A percentile compares a stretch with the other conserved stretches of the same genome.
phyloP scores from a whole-genome alignment of 2,113 vertebrate genomes.

The Sylvia atricapilla region DNA sequence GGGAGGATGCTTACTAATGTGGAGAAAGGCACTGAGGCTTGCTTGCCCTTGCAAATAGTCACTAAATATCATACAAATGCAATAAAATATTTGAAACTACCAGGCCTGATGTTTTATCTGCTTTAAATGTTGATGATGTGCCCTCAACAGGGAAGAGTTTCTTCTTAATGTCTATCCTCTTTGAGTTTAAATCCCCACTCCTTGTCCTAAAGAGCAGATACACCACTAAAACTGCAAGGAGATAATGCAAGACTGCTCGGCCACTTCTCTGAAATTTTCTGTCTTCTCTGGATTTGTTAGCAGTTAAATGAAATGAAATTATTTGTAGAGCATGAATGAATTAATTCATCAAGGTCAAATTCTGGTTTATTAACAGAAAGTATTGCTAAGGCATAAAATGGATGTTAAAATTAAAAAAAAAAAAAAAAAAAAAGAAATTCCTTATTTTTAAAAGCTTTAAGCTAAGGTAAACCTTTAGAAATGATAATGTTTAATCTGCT shows the following conservation, averaged over 20 bases:
- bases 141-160: background rate
- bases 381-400: background rate
- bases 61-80: background rate
- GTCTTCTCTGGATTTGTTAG: background rate
- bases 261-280: background rate
- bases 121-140: background rate
- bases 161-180: background rate
- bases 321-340: background rate
- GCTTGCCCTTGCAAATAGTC: background rate
- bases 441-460: background rate
- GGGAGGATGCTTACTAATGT: background rate
- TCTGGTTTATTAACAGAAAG: background rate
- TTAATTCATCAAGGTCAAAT: background rate
- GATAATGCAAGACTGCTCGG: background rate
- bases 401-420: background rate
- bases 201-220: background rate
- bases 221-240: background rate
- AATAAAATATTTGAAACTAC: background rate
- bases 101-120: background rate
- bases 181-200: background rate
- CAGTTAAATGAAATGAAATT: background rate
- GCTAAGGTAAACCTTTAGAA: background rate
- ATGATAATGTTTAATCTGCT: background rate
- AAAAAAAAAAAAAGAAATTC: fast-evolving
- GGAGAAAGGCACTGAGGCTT: background rate